Conservation (phyloP, 2,888 invertebrate genomes). For the Chrysolina oricalcia region DNA sequence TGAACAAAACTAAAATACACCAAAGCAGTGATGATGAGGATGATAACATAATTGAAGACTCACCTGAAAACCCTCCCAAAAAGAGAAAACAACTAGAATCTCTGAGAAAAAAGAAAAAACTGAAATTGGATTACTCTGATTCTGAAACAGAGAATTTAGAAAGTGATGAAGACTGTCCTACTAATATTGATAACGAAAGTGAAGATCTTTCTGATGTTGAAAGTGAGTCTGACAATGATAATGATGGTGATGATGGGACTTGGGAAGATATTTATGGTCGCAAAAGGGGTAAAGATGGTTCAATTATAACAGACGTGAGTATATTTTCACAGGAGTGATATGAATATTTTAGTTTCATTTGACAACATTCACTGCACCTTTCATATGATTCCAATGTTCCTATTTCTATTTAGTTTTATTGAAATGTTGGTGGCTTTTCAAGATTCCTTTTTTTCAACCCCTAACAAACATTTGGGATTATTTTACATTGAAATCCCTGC, state of each 20-base stretch:
- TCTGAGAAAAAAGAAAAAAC: conserved; percentile 27
- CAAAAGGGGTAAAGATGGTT: conserved; percentile 85
- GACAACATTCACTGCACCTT: not conserved
- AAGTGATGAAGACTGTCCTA: conserved; percentile 10
- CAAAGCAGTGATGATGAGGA: conserved; percentile 4
- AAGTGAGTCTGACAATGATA: conserved; percentile 35
- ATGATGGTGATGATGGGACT: conserved; percentile 62
- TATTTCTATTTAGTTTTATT: too few species aligned
- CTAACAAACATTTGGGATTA: too few species aligned
- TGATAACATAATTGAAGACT: conserved; percentile 4
- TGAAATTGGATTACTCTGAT: conserved; percentile 25
- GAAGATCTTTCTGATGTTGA: conserved; percentile 41
- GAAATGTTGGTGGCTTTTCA: too few species aligned
- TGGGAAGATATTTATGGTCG: conserved; percentile 98
- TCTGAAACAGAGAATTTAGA: conserved; percentile 14
- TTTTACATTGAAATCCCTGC: too few species aligned
- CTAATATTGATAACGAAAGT: not conserved
- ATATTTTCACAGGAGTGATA: not conserved
- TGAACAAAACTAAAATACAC: not conserved
- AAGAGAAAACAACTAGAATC: not conserved
- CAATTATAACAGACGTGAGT: conserved; percentile 78
- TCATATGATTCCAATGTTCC: too few species aligned
- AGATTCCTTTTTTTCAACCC: too few species aligned
- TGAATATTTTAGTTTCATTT: not conserved
- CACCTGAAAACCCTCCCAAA: not conserved